Base-by-base conservation (phyloP, 2,888 invertebrate genomes). In the Epicampocera succincta region DNA sequence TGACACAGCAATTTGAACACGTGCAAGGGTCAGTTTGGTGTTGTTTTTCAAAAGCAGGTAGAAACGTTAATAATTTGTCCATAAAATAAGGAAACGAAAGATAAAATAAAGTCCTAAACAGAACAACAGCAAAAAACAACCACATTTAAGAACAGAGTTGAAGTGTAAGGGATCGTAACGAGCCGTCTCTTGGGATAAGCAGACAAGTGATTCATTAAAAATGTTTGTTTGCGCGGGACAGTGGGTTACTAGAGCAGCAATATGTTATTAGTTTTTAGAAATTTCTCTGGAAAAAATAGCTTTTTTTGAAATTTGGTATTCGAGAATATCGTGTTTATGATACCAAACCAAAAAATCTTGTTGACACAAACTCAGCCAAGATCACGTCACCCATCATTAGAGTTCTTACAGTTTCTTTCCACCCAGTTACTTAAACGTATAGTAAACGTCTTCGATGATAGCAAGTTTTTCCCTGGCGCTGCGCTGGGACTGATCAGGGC, bases 11-110 rank as follows among this genome's bases (percentile, higher is more conserved):
- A 84, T 85, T 85, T 85, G 85, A 87, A 88, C 88, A 89, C 88
- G 88, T 89, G 89, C 89, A 88, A 87, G 88, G 88, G 87, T 88
- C 88, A 87, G 84, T 82, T 83, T 84, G 21, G 58, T 80, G 15
- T 25, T 42, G 11, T 19, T 40, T 46, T 68, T 46, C 71, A 46
- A 50, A 72, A 58, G 79, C 88, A 88, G 88, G 88, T 88, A 88
- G 54, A 56, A 21, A 69, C 40, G 3, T 21, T 52, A 63, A 9
- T 12, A 3, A 48, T 25, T 6, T 21, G 69, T 63, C 54, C 9
- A 11, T 25, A 13, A 66, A 52, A 52, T 68, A n/a, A 12, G 44
- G 0, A 33, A 42, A 58, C 12, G 17, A 29, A 1, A 44, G 33
- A 54, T 25, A 9, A 29, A 56, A 50, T 6, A 38, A 48, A 48